Evolutionary conservation across 64 coral and sea anemone species (phyloP), one percentile per base, ranked within the genome.

Genomic region (Pocillopora damicornis): DNA sequence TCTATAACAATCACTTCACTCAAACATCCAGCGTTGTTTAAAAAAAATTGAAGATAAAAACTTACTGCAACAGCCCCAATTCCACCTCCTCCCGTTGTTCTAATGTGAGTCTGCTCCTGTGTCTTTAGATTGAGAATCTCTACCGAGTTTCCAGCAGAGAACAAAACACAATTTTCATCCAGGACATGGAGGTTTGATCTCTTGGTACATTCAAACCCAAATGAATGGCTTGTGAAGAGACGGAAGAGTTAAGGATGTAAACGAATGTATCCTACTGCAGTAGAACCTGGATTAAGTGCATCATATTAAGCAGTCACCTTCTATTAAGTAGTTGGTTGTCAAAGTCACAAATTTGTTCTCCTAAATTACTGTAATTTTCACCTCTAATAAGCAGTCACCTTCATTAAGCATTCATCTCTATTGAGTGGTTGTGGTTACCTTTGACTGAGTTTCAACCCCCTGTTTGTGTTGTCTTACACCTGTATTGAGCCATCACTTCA

Each of bases 191-290:
- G 97, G 71, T 99, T 99, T 74, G 90, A 87, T 68, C 97, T 91
- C 71, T 95, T 99, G 45, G 97, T 99, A 38, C 97, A 99, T 58
- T 99, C 97, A 89, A 80, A 99, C 60, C 97, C 97, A 99, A 95
- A 99, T 75, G 97, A 95, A 90, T 99, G 97, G 68, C 97, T 99
- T 35, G 63, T 42, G 15, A 61, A 35, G 67, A 93, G 18, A 77
- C 57, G 65, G 69, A 0, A 69, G 18, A 57, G 87, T 89, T 73
- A 91, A 95, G 89, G 80, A 86, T 72, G 63, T 13, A 6, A 69
- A n/a, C 9, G 8, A 25, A 66, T 22, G 11, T 15, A 14, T 51
- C 42, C 30, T 30, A 30, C 0, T 30, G 30, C 30, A 30, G 30
- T 30, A 30, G 30, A 30, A 30, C 30, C 30, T 30, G 30, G 30